phyloP scores from a whole-genome alignment of 92 coral and sea anemone species.

The Virgularia gustaviana region DNA sequence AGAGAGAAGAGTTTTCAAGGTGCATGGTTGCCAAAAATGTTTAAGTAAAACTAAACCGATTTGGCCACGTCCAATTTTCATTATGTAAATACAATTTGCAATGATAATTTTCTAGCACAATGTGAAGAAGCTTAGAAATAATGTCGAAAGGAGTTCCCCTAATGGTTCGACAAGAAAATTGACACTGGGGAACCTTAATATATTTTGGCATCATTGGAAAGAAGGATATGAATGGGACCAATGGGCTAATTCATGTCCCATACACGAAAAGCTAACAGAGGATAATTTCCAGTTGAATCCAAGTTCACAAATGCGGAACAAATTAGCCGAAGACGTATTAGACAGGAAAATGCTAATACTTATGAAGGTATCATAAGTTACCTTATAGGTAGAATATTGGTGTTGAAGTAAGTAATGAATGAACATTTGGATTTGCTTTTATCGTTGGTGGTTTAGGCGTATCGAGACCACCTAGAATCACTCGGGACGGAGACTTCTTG shows the following conservation, averaged over 20 bases:
- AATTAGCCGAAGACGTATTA: conserved; percentile 53
- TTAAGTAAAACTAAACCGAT: too few relatives aligned
- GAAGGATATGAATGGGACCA: conserved; percentile 5
- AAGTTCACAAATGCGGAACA: conserved; percentile 1
- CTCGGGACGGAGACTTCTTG: not conserved
- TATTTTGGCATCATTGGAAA: not conserved
- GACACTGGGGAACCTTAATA: not conserved
- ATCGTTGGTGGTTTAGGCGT: not conserved
- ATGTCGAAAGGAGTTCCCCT: not conserved
- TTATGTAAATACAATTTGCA: not conserved
- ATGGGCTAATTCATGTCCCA: not conserved
- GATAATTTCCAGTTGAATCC: conserved; percentile 4
- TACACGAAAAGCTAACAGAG: conserved; percentile 7
- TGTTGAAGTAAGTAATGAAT: too few relatives aligned
- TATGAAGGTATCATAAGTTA: too few relatives aligned
- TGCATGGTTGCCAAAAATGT: too few relatives aligned
- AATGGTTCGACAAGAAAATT: conserved; percentile 3
- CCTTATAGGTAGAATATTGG: too few relatives aligned
- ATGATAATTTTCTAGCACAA: not conserved
- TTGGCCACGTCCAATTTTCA: too few relatives aligned
- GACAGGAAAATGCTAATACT: conserved; percentile 52
- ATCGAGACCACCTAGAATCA: not conserved
- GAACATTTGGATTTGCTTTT: too few relatives aligned
- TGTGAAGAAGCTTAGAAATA: not conserved
- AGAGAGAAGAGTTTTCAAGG: too few relatives aligned